A percentile compares a stretch with the other conserved stretches of the same genome.
phyloP scores from a whole-genome alignment of 2,113 vertebrate genomes.

The Macroglossus sobrinus region DNA sequence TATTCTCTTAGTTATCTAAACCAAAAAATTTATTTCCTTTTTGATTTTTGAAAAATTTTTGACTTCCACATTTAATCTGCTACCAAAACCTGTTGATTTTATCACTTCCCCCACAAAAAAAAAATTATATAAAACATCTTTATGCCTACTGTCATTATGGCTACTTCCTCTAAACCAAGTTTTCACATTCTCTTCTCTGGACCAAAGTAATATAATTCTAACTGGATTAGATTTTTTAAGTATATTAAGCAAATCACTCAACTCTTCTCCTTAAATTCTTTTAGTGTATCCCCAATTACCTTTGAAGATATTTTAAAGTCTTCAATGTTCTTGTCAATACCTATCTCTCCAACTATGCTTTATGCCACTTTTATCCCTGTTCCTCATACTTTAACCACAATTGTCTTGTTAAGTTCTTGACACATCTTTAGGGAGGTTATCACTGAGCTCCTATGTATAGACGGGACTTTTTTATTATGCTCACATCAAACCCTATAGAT shows the following conservation, averaged over 20 bases:
- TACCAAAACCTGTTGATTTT: neutral
- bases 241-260: neutral
- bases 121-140: neutral
- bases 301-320: neutral
- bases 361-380: neutral
- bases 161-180: neutral
- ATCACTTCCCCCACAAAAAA: rapidly evolving
- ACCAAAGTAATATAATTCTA: neutral
- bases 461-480: neutral
- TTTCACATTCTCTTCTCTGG: neutral
- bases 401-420: neutral
- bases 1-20: neutral
- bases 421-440: neutral
- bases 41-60: neutral
- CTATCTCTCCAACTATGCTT: neutral
- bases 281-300: neutral
- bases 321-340: neutral
- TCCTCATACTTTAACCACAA: neutral
- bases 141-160: neutral
- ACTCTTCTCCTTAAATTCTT: neutral
- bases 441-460: neutral
- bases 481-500: neutral
- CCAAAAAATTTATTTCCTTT: neutral
- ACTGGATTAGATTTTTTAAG: neutral
- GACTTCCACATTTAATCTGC: neutral